Evolutionary conservation across 2,888 invertebrate species (phyloP).

Genomic region (Nemurella pictetii): DNA sequence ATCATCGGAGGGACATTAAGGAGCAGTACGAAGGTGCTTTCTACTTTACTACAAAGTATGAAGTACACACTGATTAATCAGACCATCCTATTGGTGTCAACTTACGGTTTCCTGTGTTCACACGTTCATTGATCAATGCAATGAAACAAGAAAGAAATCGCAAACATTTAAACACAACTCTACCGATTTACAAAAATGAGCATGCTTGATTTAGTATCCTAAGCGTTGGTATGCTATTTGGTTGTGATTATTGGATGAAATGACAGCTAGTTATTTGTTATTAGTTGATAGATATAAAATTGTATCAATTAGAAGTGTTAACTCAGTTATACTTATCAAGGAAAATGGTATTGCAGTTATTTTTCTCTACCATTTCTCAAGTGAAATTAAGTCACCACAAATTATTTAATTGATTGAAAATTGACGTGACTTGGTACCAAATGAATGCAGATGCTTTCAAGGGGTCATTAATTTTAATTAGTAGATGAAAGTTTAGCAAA

Average conservation of each 20-base stretch:
- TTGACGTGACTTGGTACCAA: background rate
- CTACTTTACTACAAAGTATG: background rate
- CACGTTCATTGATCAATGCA: conserved; percentile 34
- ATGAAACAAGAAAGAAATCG: conserved; percentile 30
- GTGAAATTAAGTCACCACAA: background rate
- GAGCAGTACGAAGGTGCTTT: background rate
- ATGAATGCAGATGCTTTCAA: background rate
- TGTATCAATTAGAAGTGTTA: background rate
- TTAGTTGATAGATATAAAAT: background rate
- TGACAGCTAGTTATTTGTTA: background rate
- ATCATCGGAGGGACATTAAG: background rate
- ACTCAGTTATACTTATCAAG: no score
- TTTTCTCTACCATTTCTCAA: no score
- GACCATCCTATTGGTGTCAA: conserved; percentile 47
- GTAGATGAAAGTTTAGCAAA: background rate
- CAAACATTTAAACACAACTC: conserved; percentile 13
- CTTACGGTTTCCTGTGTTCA: conserved; percentile 74
- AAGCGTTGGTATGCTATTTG: background rate
- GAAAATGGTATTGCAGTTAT: no score
- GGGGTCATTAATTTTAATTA: background rate
- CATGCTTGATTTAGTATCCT: background rate
- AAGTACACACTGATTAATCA: conserved; percentile 34
- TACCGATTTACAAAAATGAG: background rate
- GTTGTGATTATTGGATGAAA: background rate
- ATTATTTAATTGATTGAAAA: conserved; percentile 31